phyloP scores from a whole-genome alignment of 2,888 invertebrate genomes.

The Hesperia comma region DNA sequence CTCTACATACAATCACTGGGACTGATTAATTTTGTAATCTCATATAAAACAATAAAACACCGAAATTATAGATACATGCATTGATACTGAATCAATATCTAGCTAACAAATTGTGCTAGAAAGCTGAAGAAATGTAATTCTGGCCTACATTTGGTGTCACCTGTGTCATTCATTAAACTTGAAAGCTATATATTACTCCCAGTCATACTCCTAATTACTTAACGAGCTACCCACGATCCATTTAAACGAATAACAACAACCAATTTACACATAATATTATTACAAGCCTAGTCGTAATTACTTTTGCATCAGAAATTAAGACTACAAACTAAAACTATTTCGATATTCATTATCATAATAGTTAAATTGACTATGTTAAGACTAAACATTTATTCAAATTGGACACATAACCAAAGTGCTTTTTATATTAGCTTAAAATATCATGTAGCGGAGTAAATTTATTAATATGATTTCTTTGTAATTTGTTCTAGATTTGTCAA shows the following conservation, averaged over 20 bases:
- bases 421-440: slow-evolving; percentile 49
- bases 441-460: not conserved
- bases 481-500: not conserved
- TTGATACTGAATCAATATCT: no score
- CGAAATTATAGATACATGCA: no score
- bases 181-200: slow-evolving; percentile 39
- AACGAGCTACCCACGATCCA: slow-evolving; percentile 74
- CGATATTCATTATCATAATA: slow-evolving; percentile 59
- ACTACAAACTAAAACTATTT: slow-evolving; percentile 63
- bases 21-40: not conserved
- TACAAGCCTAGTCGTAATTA: slow-evolving; percentile 64
- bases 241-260: slow-evolving; percentile 67
- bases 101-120: no score
- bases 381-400: slow-evolving; percentile 65
- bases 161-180: slow-evolving; percentile 14
- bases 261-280: slow-evolving; percentile 63
- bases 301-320: slow-evolving; percentile 60
- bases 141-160: slow-evolving; percentile 16
- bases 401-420: slow-evolving; percentile 67
- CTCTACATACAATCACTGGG: no score
- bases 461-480: not conserved
- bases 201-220: slow-evolving; percentile 49
- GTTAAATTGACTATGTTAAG: slow-evolving; percentile 75
- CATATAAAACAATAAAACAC: no score
- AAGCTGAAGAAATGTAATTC: slow-evolving; percentile 19